phyloP scores from a whole-genome alignment of 1,140 invertebrate genomes.

The Cecropterus lyciades region DNA sequence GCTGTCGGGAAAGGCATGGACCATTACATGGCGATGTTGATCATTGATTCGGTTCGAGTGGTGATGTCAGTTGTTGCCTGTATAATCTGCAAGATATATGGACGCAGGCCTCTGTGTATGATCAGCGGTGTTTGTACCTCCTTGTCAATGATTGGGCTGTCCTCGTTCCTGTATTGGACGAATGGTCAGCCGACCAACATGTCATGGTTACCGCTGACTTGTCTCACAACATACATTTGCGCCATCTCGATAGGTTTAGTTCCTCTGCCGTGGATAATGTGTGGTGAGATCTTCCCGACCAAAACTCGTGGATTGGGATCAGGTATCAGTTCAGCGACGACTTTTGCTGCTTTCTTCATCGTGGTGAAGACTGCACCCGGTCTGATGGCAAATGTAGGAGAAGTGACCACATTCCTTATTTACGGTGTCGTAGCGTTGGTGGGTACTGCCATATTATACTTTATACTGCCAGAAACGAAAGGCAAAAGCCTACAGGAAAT shows the following conservation, averaged over 20 bases:
- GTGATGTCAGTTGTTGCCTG: conserved; percentile 85
- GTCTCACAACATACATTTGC: conserved; percentile 85
- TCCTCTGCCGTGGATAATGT: conserved; percentile 89
- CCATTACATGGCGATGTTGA: conserved; percentile 86
- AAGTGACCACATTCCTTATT: conserved; percentile 87
- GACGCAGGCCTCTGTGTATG: conserved; percentile 85
- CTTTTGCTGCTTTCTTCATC: conserved; percentile 88
- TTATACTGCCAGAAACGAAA: conserved; percentile 92
- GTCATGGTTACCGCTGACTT: conserved; percentile 82
- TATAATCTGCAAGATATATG: conserved; percentile 85
- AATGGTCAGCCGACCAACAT: conserved; percentile 58
- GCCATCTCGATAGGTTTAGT: conserved; percentile 85
- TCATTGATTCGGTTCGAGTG: conserved; percentile 89
- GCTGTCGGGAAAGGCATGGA: conserved; percentile 83
- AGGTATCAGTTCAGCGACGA: conserved; percentile 86
- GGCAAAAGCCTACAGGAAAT: conserved; percentile 92
- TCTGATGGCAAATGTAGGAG: conserved; percentile 85
- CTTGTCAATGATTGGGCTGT: conserved; percentile 82
- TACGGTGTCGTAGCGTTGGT: conserved; percentile 87
- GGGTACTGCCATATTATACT: conserved; percentile 87
- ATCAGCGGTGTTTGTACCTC: conserved; percentile 85
- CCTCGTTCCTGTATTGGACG: conserved; percentile 67
- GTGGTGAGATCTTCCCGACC: conserved; percentile 87
- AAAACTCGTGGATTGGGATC: conserved; percentile 85
- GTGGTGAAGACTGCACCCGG: conserved; percentile 89